A percentile compares a stretch with the other conserved stretches of the same genome.
These are phyloP conservation scores for Schrankia costaestrigalis DNA, from an alignment of 2,888 invertebrate species.

Conservation along the genomic window DNA sequence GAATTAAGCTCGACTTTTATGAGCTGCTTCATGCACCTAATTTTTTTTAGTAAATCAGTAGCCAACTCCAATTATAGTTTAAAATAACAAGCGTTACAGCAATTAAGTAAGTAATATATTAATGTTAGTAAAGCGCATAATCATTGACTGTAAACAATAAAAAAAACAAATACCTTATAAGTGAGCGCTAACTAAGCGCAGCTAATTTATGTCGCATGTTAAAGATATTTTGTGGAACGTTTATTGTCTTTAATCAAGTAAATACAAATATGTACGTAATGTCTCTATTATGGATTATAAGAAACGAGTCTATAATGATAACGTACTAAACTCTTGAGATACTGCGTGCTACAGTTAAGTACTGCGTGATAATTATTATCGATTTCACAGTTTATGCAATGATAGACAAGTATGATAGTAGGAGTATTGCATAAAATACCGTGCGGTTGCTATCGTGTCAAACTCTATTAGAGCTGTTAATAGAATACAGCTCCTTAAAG, in stretches of 20 bases:
- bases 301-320: constrained; percentile 11
- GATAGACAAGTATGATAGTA: constrained; percentile 20
- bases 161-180: too few relatives aligned
- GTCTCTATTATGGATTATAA: constrained; percentile 22
- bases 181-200: background rate
- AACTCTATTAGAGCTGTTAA: constrained; percentile 36
- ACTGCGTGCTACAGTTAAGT: constrained; percentile 24
- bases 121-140: too few relatives aligned
- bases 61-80: too few relatives aligned
- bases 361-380: constrained; percentile 23
- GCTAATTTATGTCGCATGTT: constrained; percentile 11
- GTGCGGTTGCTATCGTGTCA: constrained; percentile 44
- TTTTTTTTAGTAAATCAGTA: too few relatives aligned
- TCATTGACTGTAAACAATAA: too few relatives aligned
- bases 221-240: constrained; percentile 8
- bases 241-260: constrained; percentile 17
- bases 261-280: constrained; percentile 17
- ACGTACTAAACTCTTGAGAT: constrained; percentile 15
- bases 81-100: too few relatives aligned
- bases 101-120: too few relatives aligned
- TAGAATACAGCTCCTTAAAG: constrained; percentile 20
- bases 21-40: too few relatives aligned
- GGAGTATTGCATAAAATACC: constrained; percentile 56
- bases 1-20: too few relatives aligned
- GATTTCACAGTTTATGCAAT: constrained; percentile 35